Base-by-base conservation (phyloP, 2,113 vertebrate genomes). In the Pseudorasbora parva region DNA sequence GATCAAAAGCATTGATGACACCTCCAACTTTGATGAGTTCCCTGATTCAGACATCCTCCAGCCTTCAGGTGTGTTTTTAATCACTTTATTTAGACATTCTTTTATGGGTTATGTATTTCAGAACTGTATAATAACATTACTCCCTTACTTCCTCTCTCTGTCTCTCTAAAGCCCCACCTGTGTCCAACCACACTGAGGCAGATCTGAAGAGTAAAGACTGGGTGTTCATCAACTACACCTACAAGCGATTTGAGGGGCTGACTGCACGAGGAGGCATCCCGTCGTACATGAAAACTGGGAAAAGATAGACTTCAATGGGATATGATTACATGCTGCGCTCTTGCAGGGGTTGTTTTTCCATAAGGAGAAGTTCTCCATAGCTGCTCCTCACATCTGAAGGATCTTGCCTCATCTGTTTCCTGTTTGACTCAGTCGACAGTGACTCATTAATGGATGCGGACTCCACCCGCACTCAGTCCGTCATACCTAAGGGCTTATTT, bases 151-250 rank as follows among this genome's bases (percentile, higher is more conserved):
- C 17, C 80, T 14, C 15, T 49, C 14, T 43, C 37, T 75, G 41
- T 76, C 23, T 73, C 8, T 68, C 41, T 69, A 25, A 54, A 91
- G 91, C 71, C 10, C 78, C 88, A 15, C 78, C 88, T 4, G 93
- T 94, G 62, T 95, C 95, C 87, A 98, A 96, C 85, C 97, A 98
- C 75, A 95, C 96, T 0, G 98, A 99, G 90, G 94, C 92, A 0
- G 97, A 99, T 91, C 96, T 97, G 91, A 99, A 99, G 94, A 99
- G 96, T 94, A 99, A 99, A 86, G 98, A 99, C 93, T 99, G 98
- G 98, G 98, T 99, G 91, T 99, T 99, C 92, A 96, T 99, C 93
- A 99, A 99, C 90, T 99, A 99, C 91, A 99, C 97, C 0, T 99
- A 99, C 93, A 99, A 99, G 68, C 97, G 97, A 85, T 99, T 99